A percentile compares a stretch with the other conserved stretches of the same genome.
Evolutionary conservation across 1,140 invertebrate species (phyloP).

Genomic region (Trichogramma pretiosum): DNA sequence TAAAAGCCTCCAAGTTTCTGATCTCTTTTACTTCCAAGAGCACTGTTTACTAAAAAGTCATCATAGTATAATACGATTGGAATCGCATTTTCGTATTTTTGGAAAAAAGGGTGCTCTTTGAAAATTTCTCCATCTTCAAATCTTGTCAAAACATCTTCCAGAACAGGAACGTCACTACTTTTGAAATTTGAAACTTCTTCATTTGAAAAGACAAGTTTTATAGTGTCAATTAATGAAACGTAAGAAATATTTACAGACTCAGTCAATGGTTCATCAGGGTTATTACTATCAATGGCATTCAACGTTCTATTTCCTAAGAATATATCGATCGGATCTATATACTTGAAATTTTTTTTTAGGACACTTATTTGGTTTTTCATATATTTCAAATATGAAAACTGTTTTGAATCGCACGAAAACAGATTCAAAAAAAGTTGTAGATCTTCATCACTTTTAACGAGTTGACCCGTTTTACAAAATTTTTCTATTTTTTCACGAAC

Average conservation of each 20-base stretch:
- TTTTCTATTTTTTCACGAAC: too few relatives aligned
- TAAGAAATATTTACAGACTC: neutral
- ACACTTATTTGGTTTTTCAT: too few relatives aligned
- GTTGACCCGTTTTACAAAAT: too few relatives aligned
- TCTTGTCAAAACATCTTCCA: neutral
- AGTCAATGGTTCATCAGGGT: neutral
- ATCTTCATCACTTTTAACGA: too few relatives aligned
- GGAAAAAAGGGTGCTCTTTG: neutral
- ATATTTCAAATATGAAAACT: too few relatives aligned
- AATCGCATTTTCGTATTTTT: conserved; percentile 3
- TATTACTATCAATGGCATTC: neutral
- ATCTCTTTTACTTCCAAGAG: conserved; percentile 2
- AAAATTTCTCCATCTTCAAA: conserved; percentile 5
- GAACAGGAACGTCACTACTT: neutral
- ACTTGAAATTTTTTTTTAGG: conserved; percentile 1
- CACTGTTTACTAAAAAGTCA: conserved; percentile 10
- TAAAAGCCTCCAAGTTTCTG: conserved; percentile 14
- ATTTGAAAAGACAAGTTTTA: conserved; percentile 1
- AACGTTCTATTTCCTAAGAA: neutral
- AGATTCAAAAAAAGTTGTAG: too few relatives aligned
- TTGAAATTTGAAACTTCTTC: neutral
- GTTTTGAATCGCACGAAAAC: too few relatives aligned
- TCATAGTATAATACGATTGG: conserved; percentile 11
- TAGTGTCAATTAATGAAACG: neutral
- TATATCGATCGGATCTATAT: neutral